Evolutionary conservation across 2,113 vertebrate genomes (phyloP), one percentile per base, ranked within the genome.

Genomic region (Nesoenas mayeri): DNA sequence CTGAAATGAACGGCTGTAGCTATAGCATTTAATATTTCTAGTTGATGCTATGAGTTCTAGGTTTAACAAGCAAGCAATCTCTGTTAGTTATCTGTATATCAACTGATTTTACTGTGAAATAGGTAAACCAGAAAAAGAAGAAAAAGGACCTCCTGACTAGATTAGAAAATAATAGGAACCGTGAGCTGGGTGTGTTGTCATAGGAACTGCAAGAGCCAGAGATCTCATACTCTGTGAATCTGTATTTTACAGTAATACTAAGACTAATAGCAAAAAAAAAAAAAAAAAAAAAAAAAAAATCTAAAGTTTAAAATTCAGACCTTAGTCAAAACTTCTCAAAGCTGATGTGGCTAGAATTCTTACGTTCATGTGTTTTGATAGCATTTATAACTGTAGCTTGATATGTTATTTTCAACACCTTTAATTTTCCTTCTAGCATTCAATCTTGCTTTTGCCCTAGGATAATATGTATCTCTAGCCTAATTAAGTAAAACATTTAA

Each of bases 151-250:
- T 31, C 29, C 51, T 95, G 60, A 65, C 36, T 86, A 53, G 47
- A 17, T 93, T 78, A 73, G 64, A 58, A 96, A 94, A 88, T 34
- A 18, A 82, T 42, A 85, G 78, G 85, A 91, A 87, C 44, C 73
- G 71, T 80, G 54, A 85, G 34, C 34, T n/a, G 15, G n/a, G 32
- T 85, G 53, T 79, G 69, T 93, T 95, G 93, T 95, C 94, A 97
- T 82, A 95, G 92, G 58, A 96, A 96, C 89, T 64, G 87, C 80
- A 81, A 79, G 56, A 64, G n/a, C 50, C 29, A 60, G 10, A n/a
- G 75, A 94, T 75, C 44, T 81, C 53, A 82, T 53, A 20, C 22
- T 26, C 29, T 29, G 3, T 66, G 26, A 26, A 54, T 57, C 29
- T 51, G 3, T 21, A n/a, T 77, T 84, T 86, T 72, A 65, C 25